Percentiles rank a stretch among this genome's conserved stretches.
Evolutionary conservation across 2,113 vertebrate species (phyloP).

Genomic region (Varanus komodoensis): DNA sequence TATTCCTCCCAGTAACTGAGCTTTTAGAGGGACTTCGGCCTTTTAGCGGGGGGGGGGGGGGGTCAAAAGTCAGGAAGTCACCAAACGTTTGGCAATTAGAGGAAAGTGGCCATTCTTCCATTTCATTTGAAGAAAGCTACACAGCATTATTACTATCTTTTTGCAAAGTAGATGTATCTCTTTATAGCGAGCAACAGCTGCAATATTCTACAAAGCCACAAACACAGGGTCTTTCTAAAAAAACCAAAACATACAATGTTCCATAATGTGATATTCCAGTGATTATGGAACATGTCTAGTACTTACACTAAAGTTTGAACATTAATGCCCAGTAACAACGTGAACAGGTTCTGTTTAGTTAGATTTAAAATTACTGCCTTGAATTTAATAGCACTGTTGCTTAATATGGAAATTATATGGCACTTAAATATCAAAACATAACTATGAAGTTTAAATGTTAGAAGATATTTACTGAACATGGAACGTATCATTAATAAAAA

Average conservation of each 20-base stretch:
- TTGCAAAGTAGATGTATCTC: background rate
- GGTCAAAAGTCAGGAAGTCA: no score
- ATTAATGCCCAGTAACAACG: conserved; percentile 25
- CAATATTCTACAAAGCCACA: background rate
- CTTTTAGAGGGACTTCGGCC: no score
- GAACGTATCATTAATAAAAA: conserved; percentile 36
- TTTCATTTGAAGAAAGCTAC: background rate
- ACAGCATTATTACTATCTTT: background rate
- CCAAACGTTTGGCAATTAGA: no score
- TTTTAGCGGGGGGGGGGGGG: no score
- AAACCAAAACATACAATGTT: background rate
- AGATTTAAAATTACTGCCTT: conserved; percentile 45
- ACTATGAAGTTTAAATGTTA: conserved; percentile 26
- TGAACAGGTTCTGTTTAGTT: conserved; percentile 35
- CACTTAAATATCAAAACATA: conserved; percentile 52
- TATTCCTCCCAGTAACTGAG: no score
- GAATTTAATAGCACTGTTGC: conserved; percentile 47
- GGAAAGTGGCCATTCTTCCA: no score
- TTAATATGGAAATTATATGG: conserved; percentile 50
- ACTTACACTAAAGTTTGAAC: background rate
- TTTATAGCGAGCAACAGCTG: background rate
- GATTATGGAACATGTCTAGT: background rate
- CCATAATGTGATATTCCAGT: background rate
- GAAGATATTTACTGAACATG: conserved; percentile 33
- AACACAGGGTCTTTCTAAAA: background rate